Evolutionary conservation across 2,888 invertebrate species (phyloP).

Genomic region (Sipha maydis): DNA sequence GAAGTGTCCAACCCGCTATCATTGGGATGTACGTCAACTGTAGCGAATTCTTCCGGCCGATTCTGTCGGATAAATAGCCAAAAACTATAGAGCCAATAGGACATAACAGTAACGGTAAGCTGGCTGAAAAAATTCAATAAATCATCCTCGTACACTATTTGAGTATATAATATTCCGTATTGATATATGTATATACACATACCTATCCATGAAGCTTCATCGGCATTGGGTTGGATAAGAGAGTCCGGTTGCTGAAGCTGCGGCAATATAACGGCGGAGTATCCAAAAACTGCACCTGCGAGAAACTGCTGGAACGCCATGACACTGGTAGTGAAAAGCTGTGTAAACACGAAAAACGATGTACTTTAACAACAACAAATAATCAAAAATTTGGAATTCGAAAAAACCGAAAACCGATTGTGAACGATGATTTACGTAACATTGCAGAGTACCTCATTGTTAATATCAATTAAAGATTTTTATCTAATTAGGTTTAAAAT

Average conservation of each 20-base stretch:
- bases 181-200: neutral
- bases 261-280: conserved; percentile 30
- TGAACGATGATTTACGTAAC: no score
- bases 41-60: conserved; percentile 56
- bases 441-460: no score
- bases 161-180: neutral
- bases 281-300: conserved; percentile 33
- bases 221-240: neutral
- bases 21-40: conserved; percentile 60
- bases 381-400: no score
- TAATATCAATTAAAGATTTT: no score
- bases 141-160: neutral
- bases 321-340: conserved; percentile 54
- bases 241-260: conserved; percentile 5
- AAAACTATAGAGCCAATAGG: conserved; percentile 59
- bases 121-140: conserved; percentile 42
- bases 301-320: conserved; percentile 52
- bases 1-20: conserved; percentile 47
- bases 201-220: conserved; percentile 57
- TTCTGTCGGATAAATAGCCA: conserved; percentile 56
- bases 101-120: conserved; percentile 53
- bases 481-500: no score
- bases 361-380: no score
- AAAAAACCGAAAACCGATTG: no score
- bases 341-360: neutral